These are phyloP conservation scores for Pheosia tremula DNA, from an alignment of 2,888 invertebrate species.

Conservation along the genomic window DNA sequence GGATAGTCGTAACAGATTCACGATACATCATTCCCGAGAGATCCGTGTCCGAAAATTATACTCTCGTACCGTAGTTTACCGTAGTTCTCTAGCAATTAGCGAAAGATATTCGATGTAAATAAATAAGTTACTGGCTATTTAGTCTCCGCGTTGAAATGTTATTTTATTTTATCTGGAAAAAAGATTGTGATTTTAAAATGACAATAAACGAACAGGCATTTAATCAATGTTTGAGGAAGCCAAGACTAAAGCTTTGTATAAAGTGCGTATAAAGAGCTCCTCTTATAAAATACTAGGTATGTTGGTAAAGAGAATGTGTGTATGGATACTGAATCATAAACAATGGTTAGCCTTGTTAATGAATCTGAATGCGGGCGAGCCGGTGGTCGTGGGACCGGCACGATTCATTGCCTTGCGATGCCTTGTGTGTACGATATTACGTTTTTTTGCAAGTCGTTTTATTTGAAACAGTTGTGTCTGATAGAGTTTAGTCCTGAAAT, in stretches of 20 bases:
- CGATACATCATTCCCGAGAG: constrained; percentile 32
- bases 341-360: constrained; percentile 78
- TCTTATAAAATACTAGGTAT: constrained; percentile 25
- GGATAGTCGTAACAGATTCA: constrained; percentile 40
- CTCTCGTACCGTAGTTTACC: constrained; percentile 22
- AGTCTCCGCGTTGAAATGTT: constrained; percentile 44
- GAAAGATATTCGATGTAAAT: constrained; percentile 33
- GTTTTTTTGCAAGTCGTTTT: constrained; percentile 19
- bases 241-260: constrained; percentile 24
- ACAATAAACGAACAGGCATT: constrained; percentile 39
- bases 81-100: constrained; percentile 37
- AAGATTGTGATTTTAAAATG: constrained; percentile 43
- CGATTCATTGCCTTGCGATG: constrained; percentile 48
- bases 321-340: constrained; percentile 58
- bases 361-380: constrained; percentile 63
- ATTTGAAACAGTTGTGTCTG: neutral
- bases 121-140: constrained; percentile 25
- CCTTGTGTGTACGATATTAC: constrained; percentile 38
- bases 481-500: constrained; percentile 3
- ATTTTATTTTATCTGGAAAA: constrained; percentile 52
- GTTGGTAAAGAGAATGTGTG: constrained; percentile 43
- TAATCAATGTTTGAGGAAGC: constrained; percentile 38
- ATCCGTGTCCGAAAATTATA: constrained; percentile 15
- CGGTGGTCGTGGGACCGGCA: constrained; percentile 57
- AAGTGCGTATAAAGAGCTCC: constrained; percentile 18